phyloP scores from a whole-genome alignment of 2,888 invertebrate species.

The Erannis defoliaria region DNA sequence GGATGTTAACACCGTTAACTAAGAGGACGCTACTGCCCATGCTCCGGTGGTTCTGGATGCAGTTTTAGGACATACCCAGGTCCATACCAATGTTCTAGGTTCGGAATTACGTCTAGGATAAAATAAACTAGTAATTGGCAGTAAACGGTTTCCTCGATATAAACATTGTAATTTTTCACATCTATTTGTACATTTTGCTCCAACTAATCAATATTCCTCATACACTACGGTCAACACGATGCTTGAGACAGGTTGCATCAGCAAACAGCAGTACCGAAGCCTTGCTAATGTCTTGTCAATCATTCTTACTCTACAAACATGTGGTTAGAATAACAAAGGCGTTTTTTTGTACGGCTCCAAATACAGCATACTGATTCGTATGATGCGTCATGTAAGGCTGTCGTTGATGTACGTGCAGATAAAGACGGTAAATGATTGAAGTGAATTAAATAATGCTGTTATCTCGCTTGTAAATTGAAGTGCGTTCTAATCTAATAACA shows the following conservation, averaged over 20 bases:
- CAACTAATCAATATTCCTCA: constrained; percentile 65
- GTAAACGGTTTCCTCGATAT: neutral
- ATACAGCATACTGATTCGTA: constrained; percentile 67
- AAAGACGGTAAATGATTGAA: constrained; percentile 27
- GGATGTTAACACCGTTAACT: too few species aligned
- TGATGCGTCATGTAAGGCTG: constrained; percentile 65
- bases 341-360: constrained; percentile 66
- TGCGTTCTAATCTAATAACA: neutral
- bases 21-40: too few species aligned
- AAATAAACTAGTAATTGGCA: too few species aligned
- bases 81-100: too few species aligned
- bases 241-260: constrained; percentile 56
- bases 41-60: too few species aligned
- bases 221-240: constrained; percentile 65
- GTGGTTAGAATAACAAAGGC: constrained; percentile 66
- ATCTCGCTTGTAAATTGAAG: neutral
- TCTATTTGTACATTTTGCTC: neutral
- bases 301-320: constrained; percentile 63
- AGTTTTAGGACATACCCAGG: too few species aligned
- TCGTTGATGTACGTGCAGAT: constrained; percentile 31
- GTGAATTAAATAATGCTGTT: constrained; percentile 24
- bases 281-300: constrained; percentile 82
- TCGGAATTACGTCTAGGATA: too few species aligned
- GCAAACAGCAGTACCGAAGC: constrained; percentile 59
- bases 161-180: neutral